A percentile compares a stretch with the other conserved stretches of the same genome.
Conservation (phyloP, 2,113 vertebrate genomes). For the Alaudala cheleensis region DNA sequence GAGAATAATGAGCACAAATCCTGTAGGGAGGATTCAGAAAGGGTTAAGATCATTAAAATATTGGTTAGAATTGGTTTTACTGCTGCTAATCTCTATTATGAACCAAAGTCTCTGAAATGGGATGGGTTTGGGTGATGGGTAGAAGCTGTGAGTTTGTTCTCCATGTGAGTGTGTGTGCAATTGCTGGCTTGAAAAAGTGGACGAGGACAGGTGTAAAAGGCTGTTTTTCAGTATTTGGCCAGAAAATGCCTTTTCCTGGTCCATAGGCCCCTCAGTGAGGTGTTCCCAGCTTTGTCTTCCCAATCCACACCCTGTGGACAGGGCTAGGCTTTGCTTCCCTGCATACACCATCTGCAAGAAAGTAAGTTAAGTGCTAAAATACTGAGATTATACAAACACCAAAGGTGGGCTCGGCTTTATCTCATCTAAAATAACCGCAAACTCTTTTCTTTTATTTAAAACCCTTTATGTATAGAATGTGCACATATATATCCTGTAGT, state of each 20-base stretch:
- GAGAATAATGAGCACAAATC: neutral
- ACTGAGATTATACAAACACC: neutral
- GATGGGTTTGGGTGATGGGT: neutral
- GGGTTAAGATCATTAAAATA: neutral
- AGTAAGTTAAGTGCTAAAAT: neutral
- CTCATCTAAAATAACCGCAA: neutral
- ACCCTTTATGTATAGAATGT: neutral
- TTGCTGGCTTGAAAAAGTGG: neutral
- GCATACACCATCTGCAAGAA: rapidly evolving
- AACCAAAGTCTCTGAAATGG: neutral
- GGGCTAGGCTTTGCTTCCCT: rapidly evolving
- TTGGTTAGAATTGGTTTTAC: neutral
- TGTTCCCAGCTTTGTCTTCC: neutral
- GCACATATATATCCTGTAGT: neutral
- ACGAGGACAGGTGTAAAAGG: neutral
- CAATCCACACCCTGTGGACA: rapidly evolving
- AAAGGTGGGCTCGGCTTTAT: neutral
- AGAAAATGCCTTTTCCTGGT: neutral
- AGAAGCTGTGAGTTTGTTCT: neutral
- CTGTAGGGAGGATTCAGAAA: neutral
- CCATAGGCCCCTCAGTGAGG: neutral
- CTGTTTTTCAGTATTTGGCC: neutral
- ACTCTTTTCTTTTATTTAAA: neutral
- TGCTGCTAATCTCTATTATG: neutral
- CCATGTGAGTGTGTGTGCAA: rapidly evolving